Conservation (phyloP, 2,888 invertebrate species). For the Drosophila cognata region DNA sequence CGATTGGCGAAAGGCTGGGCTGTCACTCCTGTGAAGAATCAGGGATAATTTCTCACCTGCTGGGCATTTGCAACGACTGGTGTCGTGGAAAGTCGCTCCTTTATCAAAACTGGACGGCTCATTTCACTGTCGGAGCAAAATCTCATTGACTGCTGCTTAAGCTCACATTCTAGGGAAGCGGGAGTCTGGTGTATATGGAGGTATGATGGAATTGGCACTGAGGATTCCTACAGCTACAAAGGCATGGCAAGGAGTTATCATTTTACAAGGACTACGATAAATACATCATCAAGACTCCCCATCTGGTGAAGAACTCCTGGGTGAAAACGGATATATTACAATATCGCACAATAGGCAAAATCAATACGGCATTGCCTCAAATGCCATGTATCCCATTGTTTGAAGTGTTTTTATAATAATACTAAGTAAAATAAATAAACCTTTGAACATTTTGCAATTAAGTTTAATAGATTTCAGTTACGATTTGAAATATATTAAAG, state of each 20-base stretch:
- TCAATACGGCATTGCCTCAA: slow-evolving; percentile 21
- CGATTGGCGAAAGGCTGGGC: slow-evolving; percentile 28
- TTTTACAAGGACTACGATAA: slow-evolving; percentile 68
- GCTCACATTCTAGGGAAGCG: slow-evolving; percentile 92
- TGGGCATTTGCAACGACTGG: slow-evolving; percentile 20
- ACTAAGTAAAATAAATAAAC: too few relatives aligned
- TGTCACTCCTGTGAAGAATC: slow-evolving; percentile 18
- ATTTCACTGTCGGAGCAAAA: slow-evolving; percentile 25
- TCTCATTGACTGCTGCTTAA: slow-evolving; percentile 75
- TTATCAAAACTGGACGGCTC: slow-evolving; percentile 1
- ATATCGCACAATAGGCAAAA: slow-evolving; percentile 87
- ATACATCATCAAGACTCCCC: slow-evolving; percentile 19
- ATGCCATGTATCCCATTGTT: background rate
- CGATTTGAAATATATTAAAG: too few relatives aligned
- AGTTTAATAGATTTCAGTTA: too few relatives aligned
- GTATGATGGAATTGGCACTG: slow-evolving; percentile 86
- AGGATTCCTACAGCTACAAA: background rate
- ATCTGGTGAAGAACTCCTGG: slow-evolving; percentile 96
- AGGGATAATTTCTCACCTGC: slow-evolving; percentile 15
- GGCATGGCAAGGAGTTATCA: background rate
- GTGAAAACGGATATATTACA: slow-evolving; percentile 96
- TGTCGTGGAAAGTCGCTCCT: slow-evolving; percentile 9
- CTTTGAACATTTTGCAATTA: too few relatives aligned
- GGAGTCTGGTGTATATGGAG: slow-evolving; percentile 94
- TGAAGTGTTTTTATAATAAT: too few relatives aligned